Evolutionary conservation across 1,140 invertebrate genomes (phyloP), one percentile per base, ranked within the genome.

Genomic region (Venturia canescens): DNA sequence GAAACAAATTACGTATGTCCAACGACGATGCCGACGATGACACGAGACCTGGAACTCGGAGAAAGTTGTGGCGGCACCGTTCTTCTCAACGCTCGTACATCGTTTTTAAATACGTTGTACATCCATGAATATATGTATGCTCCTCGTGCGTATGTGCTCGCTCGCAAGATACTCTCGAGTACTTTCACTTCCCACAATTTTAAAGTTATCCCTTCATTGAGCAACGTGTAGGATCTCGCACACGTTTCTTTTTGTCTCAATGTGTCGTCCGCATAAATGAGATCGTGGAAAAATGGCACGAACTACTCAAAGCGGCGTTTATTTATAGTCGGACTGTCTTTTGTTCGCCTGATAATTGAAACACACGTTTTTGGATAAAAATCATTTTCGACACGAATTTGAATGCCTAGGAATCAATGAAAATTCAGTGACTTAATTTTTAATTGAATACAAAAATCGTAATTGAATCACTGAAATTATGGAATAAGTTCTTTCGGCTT

Each of bases 161-260:
- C 18, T n/a, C 23, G 18, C 63, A 0, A 18, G n/a, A 27, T 66
- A 44, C 5, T 63, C 23, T 31, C n/a, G 21, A 27, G 23, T 23
- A 31, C 27, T 57, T 60, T 44, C 57, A 60, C 44, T 31, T 63
- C 67, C 71, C 29, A 27, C 21, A 5, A 57, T 57, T 57, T 57
- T 57, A 16, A 57, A 57, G 18, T 57, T 57, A 57, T 57, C 21
- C 16, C 18, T 23, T n/a, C 53, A 57, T 57, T 57, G 53, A 57
- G 53, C 53, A 57, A 57, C 53, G 6, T 57, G 21, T 57, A 4
- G 38, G 7, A 44, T 44, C 38, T 44, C 38, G 53, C 9, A 23
- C 53, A n/a, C 53, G 53, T 57, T 57, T 57, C 53, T 21, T 57
- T 21, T 23, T 1, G 18, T 57, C 53, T 57, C 53, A 57, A 57